phyloP scores from a whole-genome alignment of 2,113 vertebrate species.

The Zosterops borbonicus region DNA sequence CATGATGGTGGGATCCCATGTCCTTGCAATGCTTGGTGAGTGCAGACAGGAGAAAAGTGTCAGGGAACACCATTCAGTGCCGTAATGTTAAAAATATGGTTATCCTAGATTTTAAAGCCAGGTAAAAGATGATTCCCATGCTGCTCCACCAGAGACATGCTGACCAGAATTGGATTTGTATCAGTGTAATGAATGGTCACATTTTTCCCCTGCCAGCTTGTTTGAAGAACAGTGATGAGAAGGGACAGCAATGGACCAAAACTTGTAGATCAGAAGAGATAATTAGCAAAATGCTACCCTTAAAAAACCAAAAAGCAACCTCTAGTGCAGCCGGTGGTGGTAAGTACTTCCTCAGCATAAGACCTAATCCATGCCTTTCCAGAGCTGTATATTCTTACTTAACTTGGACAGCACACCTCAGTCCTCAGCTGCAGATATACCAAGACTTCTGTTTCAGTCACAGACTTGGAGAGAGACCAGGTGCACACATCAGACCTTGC shows the following conservation, averaged over 20 bases:
- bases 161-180: neutral
- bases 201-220: neutral
- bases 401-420: neutral
- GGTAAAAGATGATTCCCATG: rapidly evolving
- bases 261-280: neutral
- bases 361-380: neutral
- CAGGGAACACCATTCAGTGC: neutral
- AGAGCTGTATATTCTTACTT: neutral
- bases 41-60: neutral
- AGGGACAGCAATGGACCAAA: neutral
- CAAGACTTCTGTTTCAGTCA: conserved; percentile 14
- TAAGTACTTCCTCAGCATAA: neutral
- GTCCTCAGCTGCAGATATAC: conserved; percentile 1
- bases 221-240: neutral
- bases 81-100: neutral
- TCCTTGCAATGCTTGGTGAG: neutral
- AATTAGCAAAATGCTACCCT: neutral
- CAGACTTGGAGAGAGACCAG: conserved; percentile 5
- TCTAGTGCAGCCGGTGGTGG: neutral
- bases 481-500: conserved; percentile 9
- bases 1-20: rapidly evolving
- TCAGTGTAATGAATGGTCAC: neutral
- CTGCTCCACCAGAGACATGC: neutral
- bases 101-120: neutral
- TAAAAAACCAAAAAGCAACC: neutral